Base-by-base conservation (phyloP, 2,888 invertebrate species). In the Nomada fucata region DNA sequence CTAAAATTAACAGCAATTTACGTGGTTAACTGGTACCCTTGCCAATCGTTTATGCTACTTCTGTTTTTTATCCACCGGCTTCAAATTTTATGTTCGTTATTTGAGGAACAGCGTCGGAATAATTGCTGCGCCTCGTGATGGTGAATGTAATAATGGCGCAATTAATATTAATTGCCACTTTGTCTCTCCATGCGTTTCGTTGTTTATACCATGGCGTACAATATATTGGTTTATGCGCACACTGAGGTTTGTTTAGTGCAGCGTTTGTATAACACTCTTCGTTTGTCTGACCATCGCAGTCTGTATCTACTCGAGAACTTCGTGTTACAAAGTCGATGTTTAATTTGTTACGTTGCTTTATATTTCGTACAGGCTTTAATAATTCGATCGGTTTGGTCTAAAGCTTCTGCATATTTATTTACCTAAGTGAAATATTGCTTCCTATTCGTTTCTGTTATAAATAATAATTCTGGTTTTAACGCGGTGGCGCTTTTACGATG, bases 1-100 rank as follows among this genome's bases (percentile, higher is more conserved):
- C 55, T 55, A 23, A 23, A 55, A 55, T 55, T 53, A 52, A 15
- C 20, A 50, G 11, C 13, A 73, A 73, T 65, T 57, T 18, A 50
- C 47, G 44, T 13, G 7, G 18, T 59, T 15, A 26, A 44, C 13
- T 64, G 47, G n/a, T 18, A 20, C 44, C 9, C 29, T 29, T 53
- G 44, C 29, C 10, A 2, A 20, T n/a, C 18, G 57, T 26, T 75
- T 13, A 42, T 61, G 69, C 55, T 53, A 42, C 26, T 47, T 61
- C 29, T 29, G 18, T 71, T 23, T 10, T 20, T 42, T 70, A 0
- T 44, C 15, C 7, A 4, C 15, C 10, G 9, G n/a, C 9, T 15
- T n/a, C 20, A 11, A 13, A 0, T 10, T 42, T 2, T 50, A n/a
- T 59, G 23, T 1, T 57, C 36, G 18, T 52, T 20, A 20, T 7